Evolutionary conservation across 2,888 invertebrate species (phyloP), one percentile per base, ranked within the genome.

Genomic region (Pilophorus perplexus): DNA sequence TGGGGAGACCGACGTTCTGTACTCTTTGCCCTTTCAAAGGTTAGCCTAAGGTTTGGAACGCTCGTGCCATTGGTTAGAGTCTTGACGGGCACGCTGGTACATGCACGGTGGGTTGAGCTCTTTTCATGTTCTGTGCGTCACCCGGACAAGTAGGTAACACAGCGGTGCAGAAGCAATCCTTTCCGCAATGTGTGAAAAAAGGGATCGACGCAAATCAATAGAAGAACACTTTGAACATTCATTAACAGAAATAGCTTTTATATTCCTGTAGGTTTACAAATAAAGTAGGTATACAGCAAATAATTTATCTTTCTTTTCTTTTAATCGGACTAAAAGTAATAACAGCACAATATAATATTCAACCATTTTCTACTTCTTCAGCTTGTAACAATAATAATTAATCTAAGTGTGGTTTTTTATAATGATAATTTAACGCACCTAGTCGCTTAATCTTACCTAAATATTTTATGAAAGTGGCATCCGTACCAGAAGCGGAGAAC

Each of bases 301-400:
- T 64, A 64, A 59, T 67, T 67, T 67, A 54, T 64, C 25, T 67
- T 64, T 67, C 66, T 67, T 48, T 64, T 50, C 57, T 64, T 66
- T 64, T 57, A 64, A 60, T 70, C 67, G 64, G 68, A 70, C 70
- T 68, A 68, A 68, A 69, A 67, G 64, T 62, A 69, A 70, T 70
- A 68, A 68, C 68, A 68, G 70, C 70, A 69, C 69, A 69, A 67
- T 69, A 69, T 67, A 69, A 67, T 67, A 67, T 67, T 69, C 48
- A 69, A 69, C 57, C 67, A 66, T 67, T 65, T 62, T 64, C 52
- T 54, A 62, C 65, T 67, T 64, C 42, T 69, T 67, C 67, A 67
- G 69, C 67, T 54, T 69, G 67, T 69, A 69, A 69, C 69, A 69
- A 69, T 69, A 65, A 64, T 62, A 65, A 67, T 69, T 69, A 69